Base-by-base conservation (phyloP, 1,140 invertebrate species). In the Himalopsyche phryganea region DNA sequence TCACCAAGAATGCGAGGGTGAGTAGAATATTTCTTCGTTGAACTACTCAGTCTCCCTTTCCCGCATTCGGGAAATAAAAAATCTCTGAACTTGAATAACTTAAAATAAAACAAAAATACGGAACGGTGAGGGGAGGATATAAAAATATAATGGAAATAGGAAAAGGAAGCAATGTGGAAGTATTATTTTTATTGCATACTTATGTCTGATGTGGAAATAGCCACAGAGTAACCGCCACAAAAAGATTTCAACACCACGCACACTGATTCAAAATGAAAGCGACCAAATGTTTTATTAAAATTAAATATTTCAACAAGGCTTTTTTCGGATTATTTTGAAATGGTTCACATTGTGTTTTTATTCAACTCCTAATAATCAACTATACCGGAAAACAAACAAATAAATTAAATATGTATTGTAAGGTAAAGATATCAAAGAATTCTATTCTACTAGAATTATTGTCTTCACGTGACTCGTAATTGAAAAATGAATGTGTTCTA, bases 161-260 rank as follows among this genome's bases (percentile, higher is more conserved):
- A 62, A 62, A 62, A 62, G 60, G 60, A 62, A 62, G 60, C 60
- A 61, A 61, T 61, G 54, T 57, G 60, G 60, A 61, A 61, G 60
- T 61, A 62, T 62, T 62, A 62, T 62, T 62, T 62, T 62, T 62
- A 62, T 62, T 62, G 60, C 60, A 48, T 62, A 58, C 60, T 62
- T 62, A 62, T 58, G 55, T 48, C 41, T 45, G 55, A 52, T 42
- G 55, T 42, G 52, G 42, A 53, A 62, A 55, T 58, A 58, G 60
- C 60, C 55, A 33, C 50, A 41, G 55, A 23, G 50, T 50, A 62
- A 61, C 54, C 60, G 49, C 36, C 49, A 40, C 42, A 50, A 49
- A 60, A 54, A 56, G 52, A 36, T 60, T 55, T 55, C 49, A 13
- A 40, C 11, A 40, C 11, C 11, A 40, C 11, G 38, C 11, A 40